phyloP scores from a whole-genome alignment of 2,888 invertebrate species.

The Empis stercorea region DNA sequence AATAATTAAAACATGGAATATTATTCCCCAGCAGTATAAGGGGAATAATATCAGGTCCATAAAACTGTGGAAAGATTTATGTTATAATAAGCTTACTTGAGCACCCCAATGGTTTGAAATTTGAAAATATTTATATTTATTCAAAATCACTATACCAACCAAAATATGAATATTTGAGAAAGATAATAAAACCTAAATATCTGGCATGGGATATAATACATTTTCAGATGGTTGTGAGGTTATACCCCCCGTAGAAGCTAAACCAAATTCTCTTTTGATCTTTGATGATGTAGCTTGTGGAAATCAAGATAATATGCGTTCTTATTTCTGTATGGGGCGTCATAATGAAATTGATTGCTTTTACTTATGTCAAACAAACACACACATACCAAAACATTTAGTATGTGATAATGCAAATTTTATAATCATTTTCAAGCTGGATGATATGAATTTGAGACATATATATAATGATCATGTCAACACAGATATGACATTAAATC shows the following conservation, averaged over 20 bases:
- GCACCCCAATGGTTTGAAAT: conserved; percentile 21
- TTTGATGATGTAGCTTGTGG: conserved; percentile 28
- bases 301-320: conserved; percentile 18
- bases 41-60: conserved; percentile 19
- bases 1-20: conserved; percentile 12
- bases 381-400: no score
- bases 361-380: no score
- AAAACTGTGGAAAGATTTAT: conserved; percentile 25
- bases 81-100: conserved; percentile 18
- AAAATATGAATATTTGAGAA: no score
- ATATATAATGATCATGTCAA: no score
- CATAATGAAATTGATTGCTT: no score
- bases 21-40: conserved; percentile 14
- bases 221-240: conserved; percentile 4
- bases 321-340: no score
- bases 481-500: no score
- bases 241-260: conserved; percentile 9
- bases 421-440: no score
- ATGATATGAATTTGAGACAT: no score
- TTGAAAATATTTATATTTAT: conserved; percentile 26
- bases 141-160: conserved; percentile 15
- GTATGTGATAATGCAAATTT: no score
- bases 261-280: conserved; percentile 21
- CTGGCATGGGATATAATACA: conserved; percentile 2
- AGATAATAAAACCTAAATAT: conserved; percentile 14